Evolutionary conservation across 1,140 invertebrate genomes (phyloP).

Genomic region (Aporrectodea caliginosa): DNA sequence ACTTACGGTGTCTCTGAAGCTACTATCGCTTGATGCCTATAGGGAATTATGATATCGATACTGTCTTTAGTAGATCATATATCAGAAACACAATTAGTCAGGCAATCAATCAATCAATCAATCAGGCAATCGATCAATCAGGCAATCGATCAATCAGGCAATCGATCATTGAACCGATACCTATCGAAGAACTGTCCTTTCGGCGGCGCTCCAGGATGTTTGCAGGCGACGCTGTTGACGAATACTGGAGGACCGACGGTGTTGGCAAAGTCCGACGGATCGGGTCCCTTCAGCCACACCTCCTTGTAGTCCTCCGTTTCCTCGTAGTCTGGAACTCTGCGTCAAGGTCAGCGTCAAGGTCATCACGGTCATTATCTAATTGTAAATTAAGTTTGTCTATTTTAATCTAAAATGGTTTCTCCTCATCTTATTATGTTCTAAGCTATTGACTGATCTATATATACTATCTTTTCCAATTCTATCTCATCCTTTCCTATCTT

Average conservation of each 20-base stretch:
- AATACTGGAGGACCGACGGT: background rate
- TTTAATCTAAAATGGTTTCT: no score
- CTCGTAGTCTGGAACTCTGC: background rate
- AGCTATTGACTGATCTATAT: background rate
- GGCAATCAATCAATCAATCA: no score
- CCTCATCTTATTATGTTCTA: background rate
- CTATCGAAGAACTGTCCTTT: background rate
- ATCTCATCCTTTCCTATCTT: background rate
- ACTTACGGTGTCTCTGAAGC: no score
- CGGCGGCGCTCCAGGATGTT: background rate
- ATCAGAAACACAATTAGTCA: no score
- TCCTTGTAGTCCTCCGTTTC: background rate
- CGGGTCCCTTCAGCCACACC: background rate
- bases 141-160: no score
- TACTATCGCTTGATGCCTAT: no score
- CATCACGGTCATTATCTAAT: background rate
- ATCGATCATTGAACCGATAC: no score
- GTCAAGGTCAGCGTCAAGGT: background rate
- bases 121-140: no score
- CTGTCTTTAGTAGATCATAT: no score
- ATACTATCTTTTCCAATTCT: background rate
- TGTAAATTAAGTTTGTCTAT: no score
- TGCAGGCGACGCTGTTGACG: background rate
- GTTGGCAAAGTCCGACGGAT: background rate
- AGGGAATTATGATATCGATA: no score